These are phyloP conservation scores for Ranitomeya variabilis DNA, from an alignment of 2,113 vertebrate genomes.

Conservation along the genomic window DNA sequence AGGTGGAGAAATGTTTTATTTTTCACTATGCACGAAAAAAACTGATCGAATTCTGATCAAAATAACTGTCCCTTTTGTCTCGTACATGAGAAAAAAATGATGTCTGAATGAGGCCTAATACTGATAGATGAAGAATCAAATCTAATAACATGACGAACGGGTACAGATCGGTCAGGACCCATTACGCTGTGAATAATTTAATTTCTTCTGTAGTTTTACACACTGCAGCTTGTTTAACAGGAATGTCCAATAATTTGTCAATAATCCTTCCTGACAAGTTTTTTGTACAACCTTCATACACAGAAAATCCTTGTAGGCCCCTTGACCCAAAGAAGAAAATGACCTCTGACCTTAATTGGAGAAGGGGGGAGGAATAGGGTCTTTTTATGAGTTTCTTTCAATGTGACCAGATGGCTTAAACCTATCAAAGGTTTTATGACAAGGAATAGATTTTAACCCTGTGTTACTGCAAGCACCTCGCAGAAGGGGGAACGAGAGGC, in stretches of 20 bases:
- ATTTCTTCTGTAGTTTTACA: background rate
- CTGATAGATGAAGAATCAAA: too few species aligned
- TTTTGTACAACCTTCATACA: constrained; percentile 83
- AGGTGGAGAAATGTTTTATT: too few species aligned
- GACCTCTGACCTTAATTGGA: constrained; percentile 94
- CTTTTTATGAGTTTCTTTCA: constrained; percentile 92
- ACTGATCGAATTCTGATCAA: too few species aligned
- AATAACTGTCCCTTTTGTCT: too few species aligned
- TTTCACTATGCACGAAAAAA: too few species aligned
- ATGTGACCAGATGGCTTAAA: constrained; percentile 95
- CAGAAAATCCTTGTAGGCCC: constrained; percentile 83
- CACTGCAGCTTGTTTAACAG: constrained; percentile 57
- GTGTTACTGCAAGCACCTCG: background rate
- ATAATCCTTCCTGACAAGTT: constrained; percentile 88
- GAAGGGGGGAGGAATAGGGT: constrained; percentile 57
- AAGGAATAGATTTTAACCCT: constrained; percentile 86
- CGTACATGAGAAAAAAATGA: too few species aligned
- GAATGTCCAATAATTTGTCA: constrained; percentile 97
- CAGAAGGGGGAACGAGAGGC: background rate
- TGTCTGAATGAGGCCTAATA: too few species aligned
- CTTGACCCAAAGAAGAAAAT: constrained; percentile 88
- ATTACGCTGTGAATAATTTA: background rate
- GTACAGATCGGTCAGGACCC: background rate
- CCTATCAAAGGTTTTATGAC: constrained; percentile 99
- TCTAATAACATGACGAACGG: too few species aligned